Evolutionary conservation across 2,888 invertebrate species (phyloP).

Genomic region (Sarcophaga rosellei): DNA sequence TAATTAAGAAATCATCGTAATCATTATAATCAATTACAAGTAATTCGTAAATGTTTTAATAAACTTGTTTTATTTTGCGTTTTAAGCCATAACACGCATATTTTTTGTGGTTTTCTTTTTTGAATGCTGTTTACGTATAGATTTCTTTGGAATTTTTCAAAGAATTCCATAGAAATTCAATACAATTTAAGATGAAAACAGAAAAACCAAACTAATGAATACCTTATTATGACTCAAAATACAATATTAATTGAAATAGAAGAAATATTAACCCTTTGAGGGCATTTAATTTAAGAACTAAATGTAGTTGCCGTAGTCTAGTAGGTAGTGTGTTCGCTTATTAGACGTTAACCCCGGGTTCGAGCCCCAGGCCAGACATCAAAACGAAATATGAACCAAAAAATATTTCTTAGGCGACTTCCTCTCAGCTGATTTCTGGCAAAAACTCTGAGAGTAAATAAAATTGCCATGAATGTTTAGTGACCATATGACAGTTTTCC

Average conservation of each 20-base stretch:
- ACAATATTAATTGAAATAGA: not conserved
- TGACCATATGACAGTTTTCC: too few species aligned
- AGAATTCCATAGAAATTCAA: slow-evolving; percentile 31
- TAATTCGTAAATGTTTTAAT: slow-evolving; percentile 55
- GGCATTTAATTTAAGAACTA: not conserved
- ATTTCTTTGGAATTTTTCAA: slow-evolving; percentile 24
- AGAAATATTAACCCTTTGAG: slow-evolving; percentile 28
- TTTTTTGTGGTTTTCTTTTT: not conserved
- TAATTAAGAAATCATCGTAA: too few species aligned
- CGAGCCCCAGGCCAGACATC: too few species aligned
- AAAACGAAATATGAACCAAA: too few species aligned
- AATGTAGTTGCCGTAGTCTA: too few species aligned
- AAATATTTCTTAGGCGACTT: too few species aligned
- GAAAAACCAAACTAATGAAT: not conserved
- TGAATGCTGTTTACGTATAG: not conserved
- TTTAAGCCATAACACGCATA: slow-evolving; percentile 48
- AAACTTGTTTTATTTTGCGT: slow-evolving; percentile 39
- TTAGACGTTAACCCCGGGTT: too few species aligned
- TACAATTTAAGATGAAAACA: not conserved
- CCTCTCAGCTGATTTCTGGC: too few species aligned
- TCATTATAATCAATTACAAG: slow-evolving; percentile 37
- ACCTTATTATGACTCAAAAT: not conserved
- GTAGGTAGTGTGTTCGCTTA: too few species aligned
- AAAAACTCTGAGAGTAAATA: too few species aligned
- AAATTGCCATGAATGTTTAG: too few species aligned